Evolutionary conservation across 2,113 vertebrate species (phyloP).

Genomic region (Zeus faber): DNA sequence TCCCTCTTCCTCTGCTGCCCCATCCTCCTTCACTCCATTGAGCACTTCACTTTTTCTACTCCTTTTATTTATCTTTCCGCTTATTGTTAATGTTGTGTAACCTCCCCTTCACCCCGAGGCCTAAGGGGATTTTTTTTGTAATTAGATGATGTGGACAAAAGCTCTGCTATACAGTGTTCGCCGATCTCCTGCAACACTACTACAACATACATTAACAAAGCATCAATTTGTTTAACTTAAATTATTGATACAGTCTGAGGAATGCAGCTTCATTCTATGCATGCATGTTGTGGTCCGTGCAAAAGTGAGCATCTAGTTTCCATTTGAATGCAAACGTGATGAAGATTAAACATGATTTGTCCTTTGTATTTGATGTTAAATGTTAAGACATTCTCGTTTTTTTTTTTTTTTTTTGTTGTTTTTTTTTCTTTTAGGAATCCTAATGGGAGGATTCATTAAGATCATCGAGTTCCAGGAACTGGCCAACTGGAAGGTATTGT

Average conservation of each 20-base stretch:
- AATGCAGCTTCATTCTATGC: too few relatives aligned
- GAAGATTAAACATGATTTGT: too few relatives aligned
- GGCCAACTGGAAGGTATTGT: constrained; percentile 97
- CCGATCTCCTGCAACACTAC: too few relatives aligned
- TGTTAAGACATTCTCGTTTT: constrained; percentile 5
- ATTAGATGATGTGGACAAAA: too few relatives aligned
- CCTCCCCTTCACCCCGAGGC: background rate
- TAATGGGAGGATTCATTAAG: constrained; percentile 98
- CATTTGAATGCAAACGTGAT: too few relatives aligned
- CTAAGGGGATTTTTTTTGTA: constrained; percentile 22
- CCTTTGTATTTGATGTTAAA: too few relatives aligned
- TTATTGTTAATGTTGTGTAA: constrained; percentile 13
- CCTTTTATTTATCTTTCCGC: constrained; percentile 37
- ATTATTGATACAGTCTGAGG: too few relatives aligned
- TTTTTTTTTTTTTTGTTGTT: constrained; percentile 12
- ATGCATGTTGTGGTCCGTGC: too few relatives aligned
- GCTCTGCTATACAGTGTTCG: too few relatives aligned
- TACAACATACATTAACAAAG: too few relatives aligned
- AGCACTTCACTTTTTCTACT: constrained; percentile 12
- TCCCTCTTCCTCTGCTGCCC: constrained; percentile 21
- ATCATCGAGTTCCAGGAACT: constrained; percentile 96
- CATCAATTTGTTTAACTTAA: too few relatives aligned
- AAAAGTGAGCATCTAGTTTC: too few relatives aligned
- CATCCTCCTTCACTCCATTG: constrained; percentile 18
- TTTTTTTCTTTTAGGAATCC: constrained; percentile 82